Percentiles rank a stretch among this genome's conserved stretches.
These are phyloP conservation scores for Prionailurus bengalensis DNA, from an alignment of 2,113 vertebrate species.

Conservation along the genomic window DNA sequence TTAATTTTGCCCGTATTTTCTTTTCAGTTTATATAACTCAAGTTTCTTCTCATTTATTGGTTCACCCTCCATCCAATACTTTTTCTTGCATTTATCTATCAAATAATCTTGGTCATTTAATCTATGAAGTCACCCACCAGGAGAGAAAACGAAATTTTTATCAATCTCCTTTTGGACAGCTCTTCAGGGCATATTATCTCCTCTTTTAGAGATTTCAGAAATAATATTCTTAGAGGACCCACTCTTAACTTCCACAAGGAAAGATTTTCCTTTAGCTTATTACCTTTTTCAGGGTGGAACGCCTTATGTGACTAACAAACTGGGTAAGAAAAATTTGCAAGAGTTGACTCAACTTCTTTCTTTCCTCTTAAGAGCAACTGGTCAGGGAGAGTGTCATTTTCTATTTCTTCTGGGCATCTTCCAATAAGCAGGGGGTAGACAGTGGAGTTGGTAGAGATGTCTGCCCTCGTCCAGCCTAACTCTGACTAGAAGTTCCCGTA, in stretches of 20 bases:
- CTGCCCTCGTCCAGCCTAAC: neutral
- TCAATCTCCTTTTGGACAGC: neutral
- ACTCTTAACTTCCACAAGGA: neutral
- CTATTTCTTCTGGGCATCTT: neutral
- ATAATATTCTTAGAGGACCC: neutral
- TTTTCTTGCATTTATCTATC: neutral
- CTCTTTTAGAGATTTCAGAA: neutral
- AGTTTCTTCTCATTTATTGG: neutral
- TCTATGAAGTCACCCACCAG: neutral
- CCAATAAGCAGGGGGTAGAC: too few relatives aligned
- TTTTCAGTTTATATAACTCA: neutral
- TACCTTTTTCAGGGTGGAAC: neutral
- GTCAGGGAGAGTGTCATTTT: neutral
- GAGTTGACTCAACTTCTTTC: neutral
- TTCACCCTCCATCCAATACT: neutral
- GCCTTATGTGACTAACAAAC: neutral
- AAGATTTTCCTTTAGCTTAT: neutral
- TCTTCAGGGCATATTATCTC: neutral
- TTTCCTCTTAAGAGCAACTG: neutral
- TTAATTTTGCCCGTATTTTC: neutral
- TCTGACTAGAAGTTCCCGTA: neutral
- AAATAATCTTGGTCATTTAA: neutral
- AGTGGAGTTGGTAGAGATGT: fast-evolving
- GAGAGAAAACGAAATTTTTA: neutral
- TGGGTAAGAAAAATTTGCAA: neutral